Evolutionary conservation across 2,888 invertebrate species (phyloP), one percentile per base, ranked within the genome.

Genomic region (Heliconius hortense): DNA sequence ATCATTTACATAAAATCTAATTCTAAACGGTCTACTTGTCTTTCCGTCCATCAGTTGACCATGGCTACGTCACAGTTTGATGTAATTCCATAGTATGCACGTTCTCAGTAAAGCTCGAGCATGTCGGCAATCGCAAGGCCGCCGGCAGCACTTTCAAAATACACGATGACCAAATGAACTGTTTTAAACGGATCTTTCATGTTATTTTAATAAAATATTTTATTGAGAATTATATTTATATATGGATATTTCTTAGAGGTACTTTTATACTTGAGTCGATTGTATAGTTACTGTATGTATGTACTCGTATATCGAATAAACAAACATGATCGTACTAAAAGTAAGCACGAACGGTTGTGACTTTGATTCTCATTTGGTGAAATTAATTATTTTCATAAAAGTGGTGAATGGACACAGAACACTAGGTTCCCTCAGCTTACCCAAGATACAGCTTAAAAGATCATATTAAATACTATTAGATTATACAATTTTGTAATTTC

Each of bases 71-170:
- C 77, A 76, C 48, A 72, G 72, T 75, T 77, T 77, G 74, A 77
- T 77, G 78, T 78, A 76, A 78, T 77, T 78, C 78, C 77, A 77
- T 74, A 74, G 60, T 73, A 71, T 39, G 35, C 64, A 53, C 78
- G 64, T 62, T 75, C 69, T 60, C 70, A 70, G 69, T 73, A 75
- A 77, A 75, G 75, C 70, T 60, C 39, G 56, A 35, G 35, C 72
- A 53, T 74, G 74, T 66, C 75, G 62, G 73, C 64, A 39, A 64
- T 35, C 53, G 56, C 77, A 75, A 78, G 78, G 78, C 71, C 78
- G 78, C 71, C 78, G 78, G 7, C 66, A 56, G 53, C 75, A 74
- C 78, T 78, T 78, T 78, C 77, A 75, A 78, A 78, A 78, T 60
- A 35, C 53, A 43, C 68, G 73, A 76, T 68, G 56, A 70, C 53